A percentile compares a stretch with the other conserved stretches of the same genome.
These are phyloP conservation scores for Criorhina ranunculi DNA, from an alignment of 2,888 invertebrate genomes.

Conservation along the genomic window DNA sequence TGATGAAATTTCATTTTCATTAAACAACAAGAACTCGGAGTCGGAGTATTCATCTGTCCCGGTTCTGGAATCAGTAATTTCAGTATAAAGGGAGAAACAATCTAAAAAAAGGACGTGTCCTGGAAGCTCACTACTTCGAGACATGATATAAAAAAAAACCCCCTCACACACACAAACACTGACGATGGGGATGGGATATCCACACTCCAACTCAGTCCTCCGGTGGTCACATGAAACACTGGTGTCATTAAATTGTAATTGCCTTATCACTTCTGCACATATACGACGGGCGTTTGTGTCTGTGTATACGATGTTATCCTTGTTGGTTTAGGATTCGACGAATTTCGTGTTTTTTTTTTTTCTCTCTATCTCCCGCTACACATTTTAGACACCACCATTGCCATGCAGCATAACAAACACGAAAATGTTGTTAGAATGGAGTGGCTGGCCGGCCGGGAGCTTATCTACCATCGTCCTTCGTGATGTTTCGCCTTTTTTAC, in stretches of 20 bases:
- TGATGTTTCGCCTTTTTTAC: constrained; percentile 45
- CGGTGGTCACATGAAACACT: constrained; percentile 59
- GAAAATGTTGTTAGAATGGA: constrained; percentile 50
- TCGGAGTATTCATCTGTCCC: constrained; percentile 42
- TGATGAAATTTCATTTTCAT: constrained; percentile 68
- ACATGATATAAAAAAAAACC: constrained; percentile 20
- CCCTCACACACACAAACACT: background rate
- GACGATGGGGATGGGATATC: background rate
- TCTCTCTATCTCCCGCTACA: constrained; percentile 16
- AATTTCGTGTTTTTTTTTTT: constrained; percentile 44
- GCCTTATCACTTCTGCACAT: constrained; percentile 69
- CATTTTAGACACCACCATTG: constrained; percentile 48
- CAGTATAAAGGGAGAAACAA: constrained; percentile 35
- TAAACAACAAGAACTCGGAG: constrained; percentile 47
- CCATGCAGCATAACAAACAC: constrained; percentile 44
- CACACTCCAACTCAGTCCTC: constrained; percentile 30
- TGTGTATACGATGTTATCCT: constrained; percentile 56
- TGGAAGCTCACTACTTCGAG: constrained; percentile 12
- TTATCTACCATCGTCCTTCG: constrained; percentile 60
- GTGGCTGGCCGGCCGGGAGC: constrained; percentile 43
- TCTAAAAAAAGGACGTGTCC: constrained; percentile 43
- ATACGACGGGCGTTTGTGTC: constrained; percentile 27
- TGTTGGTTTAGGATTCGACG: constrained; percentile 68
- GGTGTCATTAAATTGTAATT: constrained; percentile 75
- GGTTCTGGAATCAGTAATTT: constrained; percentile 46